Conservation (phyloP, 2,797 vertebrate genomes). For the Chromis chromis region DNA sequence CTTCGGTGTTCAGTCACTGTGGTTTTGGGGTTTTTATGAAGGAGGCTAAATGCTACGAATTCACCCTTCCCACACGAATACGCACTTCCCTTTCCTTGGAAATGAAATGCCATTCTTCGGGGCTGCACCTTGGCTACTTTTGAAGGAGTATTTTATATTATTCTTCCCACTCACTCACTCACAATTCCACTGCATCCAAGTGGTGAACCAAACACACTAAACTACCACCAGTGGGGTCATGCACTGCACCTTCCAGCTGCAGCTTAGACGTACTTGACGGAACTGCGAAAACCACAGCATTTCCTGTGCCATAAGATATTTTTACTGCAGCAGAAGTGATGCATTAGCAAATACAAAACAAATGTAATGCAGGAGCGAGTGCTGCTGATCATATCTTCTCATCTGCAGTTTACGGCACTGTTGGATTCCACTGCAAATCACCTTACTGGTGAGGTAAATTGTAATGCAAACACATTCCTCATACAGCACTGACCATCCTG, state of each 20-base stretch:
- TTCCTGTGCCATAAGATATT: constrained; percentile 63
- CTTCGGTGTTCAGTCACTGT: not conserved
- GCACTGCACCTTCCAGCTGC: constrained; percentile 53
- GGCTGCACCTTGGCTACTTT: not conserved
- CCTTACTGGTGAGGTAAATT: no score
- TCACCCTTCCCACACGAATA: not conserved
- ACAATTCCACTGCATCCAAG: not conserved
- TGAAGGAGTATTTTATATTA: not conserved
- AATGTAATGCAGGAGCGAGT: not conserved
- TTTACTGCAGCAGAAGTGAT: constrained; percentile 48
- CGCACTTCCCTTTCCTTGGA: not conserved
- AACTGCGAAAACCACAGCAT: constrained; percentile 57
- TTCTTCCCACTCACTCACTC: constrained; percentile 13
- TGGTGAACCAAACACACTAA: constrained; percentile 8
- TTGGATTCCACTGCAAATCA: not conserved
- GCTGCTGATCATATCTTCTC: not conserved
- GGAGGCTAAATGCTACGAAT: not conserved
- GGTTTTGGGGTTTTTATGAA: not conserved
- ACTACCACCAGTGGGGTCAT: not conserved
- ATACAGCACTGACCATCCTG: not conserved
- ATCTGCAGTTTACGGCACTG: not conserved
- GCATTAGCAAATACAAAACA: constrained; percentile 9
- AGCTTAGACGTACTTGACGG: not conserved
- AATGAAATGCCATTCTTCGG: not conserved
- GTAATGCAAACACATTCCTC: not conserved